These are phyloP conservation scores for Cygnus olor DNA, from an alignment of 2,797 vertebrate species.

Conservation along the genomic window DNA sequence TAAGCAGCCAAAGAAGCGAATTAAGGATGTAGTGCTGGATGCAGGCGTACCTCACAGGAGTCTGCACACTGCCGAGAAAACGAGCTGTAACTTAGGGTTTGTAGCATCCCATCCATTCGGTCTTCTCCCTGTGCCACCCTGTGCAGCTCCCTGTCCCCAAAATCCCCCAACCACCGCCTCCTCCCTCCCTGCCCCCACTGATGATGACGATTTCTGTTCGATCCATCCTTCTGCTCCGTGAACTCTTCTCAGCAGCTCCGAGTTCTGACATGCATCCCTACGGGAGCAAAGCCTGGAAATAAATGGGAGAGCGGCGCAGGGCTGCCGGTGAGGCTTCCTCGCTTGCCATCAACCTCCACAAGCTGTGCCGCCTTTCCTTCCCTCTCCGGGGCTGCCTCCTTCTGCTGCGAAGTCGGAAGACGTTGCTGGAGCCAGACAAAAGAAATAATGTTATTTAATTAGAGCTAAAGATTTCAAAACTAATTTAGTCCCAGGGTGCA, in stretches of 20 bases:
- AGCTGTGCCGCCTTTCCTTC: not conserved
- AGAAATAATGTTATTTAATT: conserved; percentile 71
- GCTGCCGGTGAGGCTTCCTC: not conserved
- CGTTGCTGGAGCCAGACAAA: conserved; percentile 36
- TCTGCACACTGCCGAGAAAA: not conserved
- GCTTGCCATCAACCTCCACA: not conserved
- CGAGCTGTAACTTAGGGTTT: not conserved
- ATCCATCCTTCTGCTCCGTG: not conserved
- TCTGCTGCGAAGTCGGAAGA: not conserved
- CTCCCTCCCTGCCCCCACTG: not conserved
- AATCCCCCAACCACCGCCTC: not conserved
- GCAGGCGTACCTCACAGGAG: not conserved
- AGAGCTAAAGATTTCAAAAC: conserved; percentile 64
- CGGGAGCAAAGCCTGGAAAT: not conserved
- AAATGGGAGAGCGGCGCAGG: not conserved
- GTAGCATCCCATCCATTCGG: not conserved
- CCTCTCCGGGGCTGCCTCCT: not conserved
- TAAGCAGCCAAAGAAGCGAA: not conserved
- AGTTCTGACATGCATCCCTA: not conserved
- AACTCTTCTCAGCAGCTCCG: not conserved
- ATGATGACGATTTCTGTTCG: not conserved
- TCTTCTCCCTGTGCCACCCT: not conserved
- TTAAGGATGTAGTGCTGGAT: not conserved
- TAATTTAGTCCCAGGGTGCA: conserved; percentile 57
- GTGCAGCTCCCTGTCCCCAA: not conserved